These are phyloP conservation scores for Talpa occidentalis DNA, from an alignment of 2,113 vertebrate genomes.

Conservation along the genomic window DNA sequence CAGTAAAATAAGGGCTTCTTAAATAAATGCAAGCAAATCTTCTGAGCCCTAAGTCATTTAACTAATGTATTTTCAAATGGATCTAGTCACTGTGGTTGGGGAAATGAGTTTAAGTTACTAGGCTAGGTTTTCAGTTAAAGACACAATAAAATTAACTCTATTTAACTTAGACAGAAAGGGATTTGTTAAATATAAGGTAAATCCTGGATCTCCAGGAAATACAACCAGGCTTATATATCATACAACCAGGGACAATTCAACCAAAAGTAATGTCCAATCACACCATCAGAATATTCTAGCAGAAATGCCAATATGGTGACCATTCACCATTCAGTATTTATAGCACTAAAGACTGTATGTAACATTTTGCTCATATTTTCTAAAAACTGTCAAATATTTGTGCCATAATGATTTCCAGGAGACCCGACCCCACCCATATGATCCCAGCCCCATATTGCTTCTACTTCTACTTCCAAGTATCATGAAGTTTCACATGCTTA, in stretches of 20 bases:
- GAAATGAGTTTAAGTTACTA: neutral
- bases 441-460: neutral
- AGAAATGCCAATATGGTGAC: neutral
- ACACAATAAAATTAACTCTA: neutral
- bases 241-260: neutral
- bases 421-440: neutral
- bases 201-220: neutral
- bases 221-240: neutral
- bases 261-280: neutral
- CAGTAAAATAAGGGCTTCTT: neutral
- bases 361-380: neutral
- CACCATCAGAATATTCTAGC: neutral
- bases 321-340: neutral
- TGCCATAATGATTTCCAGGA: neutral
- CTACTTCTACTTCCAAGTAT: neutral
- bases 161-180: neutral
- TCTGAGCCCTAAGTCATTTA: slow-evolving; percentile 9
- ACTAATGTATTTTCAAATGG: neutral
- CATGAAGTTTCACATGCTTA: neutral
- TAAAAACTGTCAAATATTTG: neutral
- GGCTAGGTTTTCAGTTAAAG: neutral
- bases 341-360: neutral
- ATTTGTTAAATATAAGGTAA: neutral
- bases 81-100: neutral
- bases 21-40: neutral